Percentiles rank a stretch among this genome's conserved stretches.
Conservation (phyloP, 2,888 invertebrate genomes). For the Apotomis turbidana region DNA sequence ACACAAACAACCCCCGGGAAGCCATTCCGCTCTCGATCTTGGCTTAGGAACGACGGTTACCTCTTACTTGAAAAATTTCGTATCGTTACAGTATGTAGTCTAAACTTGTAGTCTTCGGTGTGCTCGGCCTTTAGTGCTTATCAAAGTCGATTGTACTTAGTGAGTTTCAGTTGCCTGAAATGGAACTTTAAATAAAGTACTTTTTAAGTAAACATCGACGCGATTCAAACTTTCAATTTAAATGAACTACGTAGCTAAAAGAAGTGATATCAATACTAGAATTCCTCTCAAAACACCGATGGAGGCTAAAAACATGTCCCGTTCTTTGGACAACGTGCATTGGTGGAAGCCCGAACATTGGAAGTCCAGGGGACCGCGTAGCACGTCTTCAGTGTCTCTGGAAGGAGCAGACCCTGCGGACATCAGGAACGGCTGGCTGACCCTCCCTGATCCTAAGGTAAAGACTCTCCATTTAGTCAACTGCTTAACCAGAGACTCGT, state of each 20-base stretch:
- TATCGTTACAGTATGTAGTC: background rate
- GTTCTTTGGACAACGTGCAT: slow-evolving; percentile 66
- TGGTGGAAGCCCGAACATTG: slow-evolving; percentile 76
- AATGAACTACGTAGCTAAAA: slow-evolving; percentile 8
- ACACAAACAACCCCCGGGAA: slow-evolving; percentile 61
- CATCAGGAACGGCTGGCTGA: slow-evolving; percentile 76
- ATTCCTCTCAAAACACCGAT: slow-evolving; percentile 47
- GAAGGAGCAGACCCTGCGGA: slow-evolving; percentile 66
- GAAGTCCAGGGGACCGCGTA: slow-evolving; percentile 58
- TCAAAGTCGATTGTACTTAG: no score
- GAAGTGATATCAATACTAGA: background rate
- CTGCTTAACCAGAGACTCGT: no score
- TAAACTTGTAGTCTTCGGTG: no score
- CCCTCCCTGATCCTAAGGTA: slow-evolving; percentile 67
- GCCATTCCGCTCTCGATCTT: slow-evolving; percentile 57
- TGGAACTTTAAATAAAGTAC: no score
- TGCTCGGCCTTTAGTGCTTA: no score
- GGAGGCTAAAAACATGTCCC: slow-evolving; percentile 63
- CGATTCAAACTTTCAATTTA: background rate
- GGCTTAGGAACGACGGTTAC: slow-evolving; percentile 31
- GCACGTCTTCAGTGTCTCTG: slow-evolving; percentile 64
- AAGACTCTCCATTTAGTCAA: no score
- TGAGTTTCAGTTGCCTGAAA: no score
- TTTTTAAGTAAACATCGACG: no score
- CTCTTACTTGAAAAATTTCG: slow-evolving; percentile 5